A percentile compares a stretch with the other conserved stretches of the same genome.
Conservation (phyloP, 1,140 invertebrate species). For the Nymphalis io region DNA sequence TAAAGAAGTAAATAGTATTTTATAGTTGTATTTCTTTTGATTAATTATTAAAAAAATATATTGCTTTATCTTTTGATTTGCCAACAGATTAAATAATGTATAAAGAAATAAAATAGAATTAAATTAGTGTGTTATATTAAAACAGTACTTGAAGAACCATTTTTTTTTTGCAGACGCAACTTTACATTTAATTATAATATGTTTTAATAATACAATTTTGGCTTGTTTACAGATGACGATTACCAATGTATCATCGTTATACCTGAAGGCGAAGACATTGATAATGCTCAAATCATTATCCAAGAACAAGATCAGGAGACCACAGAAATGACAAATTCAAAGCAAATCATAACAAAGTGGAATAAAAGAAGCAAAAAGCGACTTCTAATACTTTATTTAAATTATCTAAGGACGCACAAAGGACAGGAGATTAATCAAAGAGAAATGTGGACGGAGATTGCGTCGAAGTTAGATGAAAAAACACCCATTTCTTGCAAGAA, state of each 20-base stretch:
- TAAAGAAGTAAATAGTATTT: too few relatives aligned
- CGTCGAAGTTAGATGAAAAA: conserved; percentile 54
- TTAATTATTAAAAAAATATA: too few relatives aligned
- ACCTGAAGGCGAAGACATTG: conserved; percentile 63
- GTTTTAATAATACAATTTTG: too few relatives aligned
- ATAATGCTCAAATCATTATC: conserved; percentile 51
- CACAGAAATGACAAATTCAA: conserved; percentile 21
- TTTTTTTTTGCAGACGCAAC: too few relatives aligned
- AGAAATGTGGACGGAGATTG: conserved; percentile 71
- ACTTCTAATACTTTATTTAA: conserved; percentile 56
- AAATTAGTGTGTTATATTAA: too few relatives aligned
- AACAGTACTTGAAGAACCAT: too few relatives aligned
- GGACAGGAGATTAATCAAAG: conserved; percentile 53
- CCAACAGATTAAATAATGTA: too few relatives aligned
- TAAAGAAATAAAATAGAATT: too few relatives aligned
- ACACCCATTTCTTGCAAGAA: conserved; percentile 58
- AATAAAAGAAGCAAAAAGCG: conserved; percentile 59
- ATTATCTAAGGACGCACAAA: conserved; percentile 57
- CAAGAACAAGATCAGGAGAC: conserved; percentile 30
- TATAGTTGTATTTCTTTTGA: too few relatives aligned
- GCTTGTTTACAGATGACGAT: conserved; percentile 61
- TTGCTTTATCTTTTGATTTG: too few relatives aligned
- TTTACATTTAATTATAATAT: too few relatives aligned
- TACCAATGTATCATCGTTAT: conserved; percentile 74
- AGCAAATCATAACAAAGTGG: conserved; percentile 53